Percentiles rank a stretch among this genome's conserved stretches.
These are phyloP conservation scores for Lasioglossum zephyrum DNA, from an alignment of 2,888 invertebrate genomes.

Conservation along the genomic window DNA sequence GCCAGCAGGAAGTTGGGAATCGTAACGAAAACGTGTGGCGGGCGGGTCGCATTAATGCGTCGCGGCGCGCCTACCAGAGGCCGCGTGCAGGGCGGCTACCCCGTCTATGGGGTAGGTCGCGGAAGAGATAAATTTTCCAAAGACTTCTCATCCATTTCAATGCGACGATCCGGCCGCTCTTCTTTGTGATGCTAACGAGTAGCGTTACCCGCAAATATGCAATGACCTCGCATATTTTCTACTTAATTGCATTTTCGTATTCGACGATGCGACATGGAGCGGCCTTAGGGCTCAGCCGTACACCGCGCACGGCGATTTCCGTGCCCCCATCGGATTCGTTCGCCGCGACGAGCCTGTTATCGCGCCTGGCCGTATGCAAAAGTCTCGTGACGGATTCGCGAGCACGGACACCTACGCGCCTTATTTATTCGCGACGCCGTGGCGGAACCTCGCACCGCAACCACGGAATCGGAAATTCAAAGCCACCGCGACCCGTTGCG, in stretches of 20 bases:
- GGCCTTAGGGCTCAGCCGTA: not conserved
- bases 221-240: constrained; percentile 81
- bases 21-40: constrained; percentile 4
- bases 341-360: constrained; percentile 13
- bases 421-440: constrained; percentile 40
- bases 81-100: not conserved
- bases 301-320: not conserved
- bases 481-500: constrained; percentile 41
- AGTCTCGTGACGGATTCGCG: constrained; percentile 24
- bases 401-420: constrained; percentile 22
- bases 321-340: not conserved
- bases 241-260: constrained; percentile 84
- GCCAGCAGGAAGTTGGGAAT: not conserved
- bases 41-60: constrained; percentile 60
- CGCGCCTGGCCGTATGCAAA: constrained; percentile 34
- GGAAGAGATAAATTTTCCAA: constrained; percentile 65
- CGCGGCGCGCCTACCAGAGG: constrained; percentile 23
- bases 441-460: constrained; percentile 19
- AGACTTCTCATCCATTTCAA: constrained; percentile 65
- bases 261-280: constrained; percentile 62
- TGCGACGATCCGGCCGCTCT: constrained; percentile 56
- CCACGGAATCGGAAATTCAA: constrained; percentile 73
- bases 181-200: constrained; percentile 83
- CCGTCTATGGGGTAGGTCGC: constrained; percentile 54
- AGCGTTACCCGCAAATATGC: constrained; percentile 82